Percentiles rank a stretch among this genome's conserved stretches.
phyloP scores from a whole-genome alignment of 2,113 vertebrate species.

The Lampris incognitus region DNA sequence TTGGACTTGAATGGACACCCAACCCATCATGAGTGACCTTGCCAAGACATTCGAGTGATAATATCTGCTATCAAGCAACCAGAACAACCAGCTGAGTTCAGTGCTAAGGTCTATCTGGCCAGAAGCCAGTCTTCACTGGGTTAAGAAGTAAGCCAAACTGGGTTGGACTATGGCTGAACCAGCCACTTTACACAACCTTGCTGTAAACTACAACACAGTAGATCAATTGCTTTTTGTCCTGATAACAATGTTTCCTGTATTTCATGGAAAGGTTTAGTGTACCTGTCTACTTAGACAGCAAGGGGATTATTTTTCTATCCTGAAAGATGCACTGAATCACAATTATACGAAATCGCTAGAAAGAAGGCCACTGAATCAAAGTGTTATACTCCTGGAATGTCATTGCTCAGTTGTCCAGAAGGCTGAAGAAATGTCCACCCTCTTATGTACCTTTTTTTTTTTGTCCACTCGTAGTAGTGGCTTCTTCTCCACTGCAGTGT shows the following conservation, averaged over 20 bases:
- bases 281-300: neutral
- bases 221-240: neutral
- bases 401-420: constrained; percentile 42
- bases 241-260: constrained; percentile 16
- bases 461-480: too few species aligned
- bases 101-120: constrained; percentile 33
- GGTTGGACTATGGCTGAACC: constrained; percentile 45
- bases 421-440: too few species aligned
- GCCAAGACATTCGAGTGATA: constrained; percentile 43
- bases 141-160: constrained; percentile 13
- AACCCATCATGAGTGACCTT: constrained; percentile 67
- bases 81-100: constrained; percentile 40
- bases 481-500: too few species aligned
- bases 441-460: too few species aligned
- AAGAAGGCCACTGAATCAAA: constrained; percentile 4
- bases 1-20: constrained; percentile 79
- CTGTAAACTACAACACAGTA: constrained; percentile 9
- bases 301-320: constrained; percentile 12
- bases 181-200: constrained; percentile 39
- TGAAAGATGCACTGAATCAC: constrained; percentile 15
- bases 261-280: neutral
- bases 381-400: constrained; percentile 39
- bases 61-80: constrained; percentile 30
- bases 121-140: constrained; percentile 29
- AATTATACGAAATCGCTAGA: constrained; percentile 39